Evolutionary conservation across 1,140 invertebrate genomes (phyloP), one percentile per base, ranked within the genome.

Genomic region (Dendroctonus ponderosae): DNA sequence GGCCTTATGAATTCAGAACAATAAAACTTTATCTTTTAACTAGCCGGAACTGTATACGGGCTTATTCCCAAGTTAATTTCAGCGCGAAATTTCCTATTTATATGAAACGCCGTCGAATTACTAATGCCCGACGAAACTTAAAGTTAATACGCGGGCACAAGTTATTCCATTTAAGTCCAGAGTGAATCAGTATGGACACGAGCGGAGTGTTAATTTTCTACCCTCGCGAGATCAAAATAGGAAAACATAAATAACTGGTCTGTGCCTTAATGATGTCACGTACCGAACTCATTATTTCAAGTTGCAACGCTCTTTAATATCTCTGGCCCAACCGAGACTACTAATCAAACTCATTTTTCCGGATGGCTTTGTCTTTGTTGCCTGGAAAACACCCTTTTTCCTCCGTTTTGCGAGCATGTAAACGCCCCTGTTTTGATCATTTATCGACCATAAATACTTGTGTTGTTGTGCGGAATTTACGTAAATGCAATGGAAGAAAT

Each of bases 221-320:
- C 75, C 73, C 76, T 76, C 72, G 74, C 67, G 73, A 74, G 71
- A 77, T 74, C 72, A 72, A 76, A 76, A 77, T 76, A 74, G 72
- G 74, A 75, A 72, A 74, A 76, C 74, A 78, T 79, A 78, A 79
- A 79, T 79, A 79, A 79, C 77, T 67, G 75, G 75, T 76, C 77
- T 72, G 74, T 69, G 74, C 78, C 75, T 76, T 79, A 78, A 79
- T 79, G 77, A 79, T 74, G 76, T 79, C 77, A 79, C 77, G 77
- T 79, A 72, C 77, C 74, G 77, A 79, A 79, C 76, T 79, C 76
- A 79, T 79, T 79, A 79, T 77, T 78, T 79, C 73, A 72, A 77
- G 73, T 77, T 76, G 72, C 70, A 67, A 71, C 71, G 72, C 75
- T 75, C 76, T 77, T 54, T 77, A 76, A 77, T 77, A 77, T 75